Evolutionary conservation across 1,140 invertebrate genomes (phyloP).

Genomic region (Penaeus chinensis): DNA sequence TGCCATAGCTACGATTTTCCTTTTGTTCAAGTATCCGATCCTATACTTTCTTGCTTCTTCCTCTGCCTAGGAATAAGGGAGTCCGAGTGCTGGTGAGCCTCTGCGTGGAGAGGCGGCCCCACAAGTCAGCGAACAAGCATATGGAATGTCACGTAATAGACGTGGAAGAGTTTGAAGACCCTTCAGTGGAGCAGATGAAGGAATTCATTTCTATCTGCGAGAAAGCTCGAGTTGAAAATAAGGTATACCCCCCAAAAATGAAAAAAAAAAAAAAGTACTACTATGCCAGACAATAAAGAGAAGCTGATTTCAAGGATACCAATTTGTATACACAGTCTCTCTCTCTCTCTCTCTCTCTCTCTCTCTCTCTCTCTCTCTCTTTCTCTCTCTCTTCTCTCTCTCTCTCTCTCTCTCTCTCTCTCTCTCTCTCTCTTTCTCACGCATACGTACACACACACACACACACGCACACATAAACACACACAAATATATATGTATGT

Average conservation of each 20-base stretch:
- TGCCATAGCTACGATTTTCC: no score
- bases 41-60: no score
- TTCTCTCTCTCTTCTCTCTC: no score
- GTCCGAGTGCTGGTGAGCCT: constrained; percentile 43
- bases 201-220: constrained; percentile 77
- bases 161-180: constrained; percentile 77
- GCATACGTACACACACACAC: no score
- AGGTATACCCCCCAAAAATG: constrained; percentile 62
- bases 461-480: no score
- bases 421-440: no score
- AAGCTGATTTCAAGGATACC: neutral
- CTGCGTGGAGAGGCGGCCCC: constrained; percentile 27
- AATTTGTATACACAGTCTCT: neutral
- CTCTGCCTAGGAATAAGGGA: constrained; percentile 23
- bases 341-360: no score
- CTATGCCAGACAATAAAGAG: neutral
- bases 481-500: no score
- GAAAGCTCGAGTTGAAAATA: constrained; percentile 63
- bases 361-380: no score
- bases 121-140: constrained; percentile 13
- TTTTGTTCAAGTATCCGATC: no score
- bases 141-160: constrained; percentile 68
- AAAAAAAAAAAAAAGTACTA: neutral
- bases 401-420: no score
- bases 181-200: constrained; percentile 75